Base-by-base conservation (phyloP, 2,797 vertebrate species). In the Manis crassicaudata region DNA sequence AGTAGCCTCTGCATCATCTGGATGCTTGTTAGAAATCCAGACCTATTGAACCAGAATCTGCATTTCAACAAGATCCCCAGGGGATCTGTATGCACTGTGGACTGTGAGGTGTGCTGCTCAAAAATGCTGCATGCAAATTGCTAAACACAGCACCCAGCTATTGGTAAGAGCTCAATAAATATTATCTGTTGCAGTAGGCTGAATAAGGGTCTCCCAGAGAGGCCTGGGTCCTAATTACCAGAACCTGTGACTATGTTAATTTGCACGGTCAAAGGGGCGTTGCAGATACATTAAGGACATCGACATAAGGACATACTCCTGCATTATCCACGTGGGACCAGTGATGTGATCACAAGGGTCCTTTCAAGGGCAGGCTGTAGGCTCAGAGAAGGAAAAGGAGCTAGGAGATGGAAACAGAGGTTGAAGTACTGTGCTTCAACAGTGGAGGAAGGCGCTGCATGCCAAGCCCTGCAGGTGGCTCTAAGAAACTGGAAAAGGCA, bases 361-460 rank as follows among this genome's bases (percentile, higher is more conserved):
- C 68, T 77, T 32, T 18, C 4, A 29, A 4, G 13, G 50, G 77
- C 40, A 60, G 52, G 67, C 40, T 1, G 27, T 18, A 12, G 46
- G 27, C 3, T 0, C 18, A 10, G 7, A 75, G 87, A 25, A 75
- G 75, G 67, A 23, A 7, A 3, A 4, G 5, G 37, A 62, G 40
- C 2, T 0, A 27, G 6, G 76, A 1, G 32, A 3, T 8, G 37
- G 75, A 7, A 2, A 35, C 43, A 7, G 76, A 52, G 63, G 32
- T 8, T 13, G 23, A 8, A 58, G 29, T 3, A 0, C 16, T 0
- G 3, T 6, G 4, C 40, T 40, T 6, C 32, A 60, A 37, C n/a
- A 17, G 20, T 2, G 27, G 23, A 52, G 29, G 21, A 62, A 29
- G 73, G 18, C 1, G 18, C 37, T 18, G 18, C 27, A 6, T 17